phyloP scores from a whole-genome alignment of 1,140 invertebrate species.

The Drosophila persimilis region DNA sequence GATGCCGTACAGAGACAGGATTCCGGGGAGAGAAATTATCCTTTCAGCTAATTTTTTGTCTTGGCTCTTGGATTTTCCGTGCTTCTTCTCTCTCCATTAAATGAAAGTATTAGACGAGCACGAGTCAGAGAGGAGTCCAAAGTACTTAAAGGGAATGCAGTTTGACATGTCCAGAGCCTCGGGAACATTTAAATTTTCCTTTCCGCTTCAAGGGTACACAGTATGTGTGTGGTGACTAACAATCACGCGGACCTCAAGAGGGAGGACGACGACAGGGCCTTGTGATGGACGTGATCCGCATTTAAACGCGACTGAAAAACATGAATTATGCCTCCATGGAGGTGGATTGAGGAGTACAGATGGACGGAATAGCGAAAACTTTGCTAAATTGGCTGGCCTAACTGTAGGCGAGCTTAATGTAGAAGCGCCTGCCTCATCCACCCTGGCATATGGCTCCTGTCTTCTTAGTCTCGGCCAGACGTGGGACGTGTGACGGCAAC shows the following conservation, averaged over 20 bases:
- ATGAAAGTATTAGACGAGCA: conserved; percentile 39
- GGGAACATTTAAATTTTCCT: too few relatives aligned
- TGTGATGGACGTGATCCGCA: conserved; percentile 74
- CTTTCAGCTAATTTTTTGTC: conserved; percentile 27
- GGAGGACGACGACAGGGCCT: conserved; percentile 44
- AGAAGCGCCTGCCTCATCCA: too few relatives aligned
- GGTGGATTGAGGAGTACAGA: background rate
- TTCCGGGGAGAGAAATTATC: conserved; percentile 58
- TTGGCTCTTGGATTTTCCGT: conserved; percentile 27
- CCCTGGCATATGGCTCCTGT: too few relatives aligned
- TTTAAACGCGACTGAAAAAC: conserved; percentile 66
- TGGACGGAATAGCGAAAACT: conserved; percentile 49
- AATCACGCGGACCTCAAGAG: conserved; percentile 44
- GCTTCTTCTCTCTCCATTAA: conserved; percentile 30
- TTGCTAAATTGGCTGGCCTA: conserved; percentile 69
- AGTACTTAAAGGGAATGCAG: conserved; percentile 12
- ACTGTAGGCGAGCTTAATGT: conserved; percentile 40
- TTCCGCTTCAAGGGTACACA: too few relatives aligned
- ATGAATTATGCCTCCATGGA: conserved; percentile 62
- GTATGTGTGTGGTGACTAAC: conserved; percentile 37
- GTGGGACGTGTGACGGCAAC: conserved; percentile 21
- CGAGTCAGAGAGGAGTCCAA: background rate
- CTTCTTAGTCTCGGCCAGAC: conserved; percentile 26
- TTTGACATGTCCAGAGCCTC: background rate
- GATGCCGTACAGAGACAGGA: background rate